These are phyloP conservation scores for Sitta carolinensis DNA, from an alignment of 2,797 vertebrate species.

Conservation along the genomic window DNA sequence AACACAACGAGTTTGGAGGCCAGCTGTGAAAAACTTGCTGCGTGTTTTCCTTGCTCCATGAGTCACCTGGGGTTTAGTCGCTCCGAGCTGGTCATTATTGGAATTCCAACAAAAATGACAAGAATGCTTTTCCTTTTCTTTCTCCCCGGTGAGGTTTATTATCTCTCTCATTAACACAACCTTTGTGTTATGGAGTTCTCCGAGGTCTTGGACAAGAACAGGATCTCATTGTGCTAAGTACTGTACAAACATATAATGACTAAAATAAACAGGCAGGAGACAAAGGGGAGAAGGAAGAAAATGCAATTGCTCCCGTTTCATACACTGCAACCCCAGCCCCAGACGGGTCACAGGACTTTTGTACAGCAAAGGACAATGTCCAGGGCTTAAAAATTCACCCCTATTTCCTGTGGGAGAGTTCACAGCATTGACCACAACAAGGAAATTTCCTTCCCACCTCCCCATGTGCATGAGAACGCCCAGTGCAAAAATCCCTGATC, in stretches of 20 bases:
- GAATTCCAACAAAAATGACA: slow-evolving; percentile 44
- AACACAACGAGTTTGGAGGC: background rate
- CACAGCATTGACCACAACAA: background rate
- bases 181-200: slow-evolving; percentile 43
- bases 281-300: slow-evolving; percentile 37
- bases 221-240: slow-evolving; percentile 52
- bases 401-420: background rate
- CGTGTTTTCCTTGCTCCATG: background rate
- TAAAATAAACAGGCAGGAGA: slow-evolving; percentile 17
- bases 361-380: background rate
- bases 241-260: slow-evolving; percentile 44
- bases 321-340: background rate
- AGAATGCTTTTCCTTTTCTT: background rate
- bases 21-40: background rate
- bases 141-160: background rate
- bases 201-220: slow-evolving; percentile 39
- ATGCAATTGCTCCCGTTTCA: background rate
- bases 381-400: slow-evolving; percentile 7
- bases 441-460: background rate
- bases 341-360: background rate
- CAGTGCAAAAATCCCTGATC: background rate
- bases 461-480: background rate
- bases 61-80: slow-evolving; percentile 6
- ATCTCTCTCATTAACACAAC: slow-evolving; percentile 38
- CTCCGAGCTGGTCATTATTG: background rate